Percentiles rank a stretch among this genome's conserved stretches.
phyloP scores from a whole-genome alignment of 2,888 invertebrate genomes.

The Trichogramma evanescens region DNA sequence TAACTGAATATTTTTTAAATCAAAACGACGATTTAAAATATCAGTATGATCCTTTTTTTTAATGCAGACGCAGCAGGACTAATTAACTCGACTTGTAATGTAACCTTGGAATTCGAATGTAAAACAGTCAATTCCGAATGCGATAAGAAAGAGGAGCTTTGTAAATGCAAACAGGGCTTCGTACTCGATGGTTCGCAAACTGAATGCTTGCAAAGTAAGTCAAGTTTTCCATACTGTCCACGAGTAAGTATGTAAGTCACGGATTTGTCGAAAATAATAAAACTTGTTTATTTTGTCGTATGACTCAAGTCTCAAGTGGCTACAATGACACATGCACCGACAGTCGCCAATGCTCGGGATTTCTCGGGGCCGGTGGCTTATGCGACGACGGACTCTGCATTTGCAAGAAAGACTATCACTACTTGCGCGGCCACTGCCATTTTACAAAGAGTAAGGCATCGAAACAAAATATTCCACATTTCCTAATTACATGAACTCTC shows the following conservation, averaged over 20 bases:
- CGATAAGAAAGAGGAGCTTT: conserved; percentile 11
- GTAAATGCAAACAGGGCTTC: conserved; percentile 27
- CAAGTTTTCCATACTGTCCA: neutral
- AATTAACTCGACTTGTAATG: neutral
- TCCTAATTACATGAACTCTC: neutral
- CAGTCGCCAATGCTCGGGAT: conserved; percentile 30
- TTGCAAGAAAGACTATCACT: conserved; percentile 33
- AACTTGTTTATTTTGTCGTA: neutral
- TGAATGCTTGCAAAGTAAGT: conserved; percentile 29
- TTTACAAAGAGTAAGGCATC: conserved; percentile 26
- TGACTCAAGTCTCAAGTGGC: conserved; percentile 25
- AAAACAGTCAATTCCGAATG: conserved; percentile 24
- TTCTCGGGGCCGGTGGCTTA: conserved; percentile 28
- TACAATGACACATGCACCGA: conserved; percentile 31
- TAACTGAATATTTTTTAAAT: too few species aligned
- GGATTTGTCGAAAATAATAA: too few species aligned
- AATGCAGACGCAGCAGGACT: too few species aligned
- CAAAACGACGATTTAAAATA: too few species aligned
- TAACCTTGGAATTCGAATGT: conserved; percentile 19
- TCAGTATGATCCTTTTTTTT: too few species aligned
- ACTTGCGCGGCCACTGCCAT: conserved; percentile 33
- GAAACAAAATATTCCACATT: too few species aligned
- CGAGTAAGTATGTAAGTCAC: neutral
- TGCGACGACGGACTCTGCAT: conserved; percentile 27
- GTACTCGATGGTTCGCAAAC: conserved; percentile 27